These are phyloP conservation scores for Aphelenchoides fujianensis DNA, from an alignment of 1,140 invertebrate genomes.

Conservation along the genomic window DNA sequence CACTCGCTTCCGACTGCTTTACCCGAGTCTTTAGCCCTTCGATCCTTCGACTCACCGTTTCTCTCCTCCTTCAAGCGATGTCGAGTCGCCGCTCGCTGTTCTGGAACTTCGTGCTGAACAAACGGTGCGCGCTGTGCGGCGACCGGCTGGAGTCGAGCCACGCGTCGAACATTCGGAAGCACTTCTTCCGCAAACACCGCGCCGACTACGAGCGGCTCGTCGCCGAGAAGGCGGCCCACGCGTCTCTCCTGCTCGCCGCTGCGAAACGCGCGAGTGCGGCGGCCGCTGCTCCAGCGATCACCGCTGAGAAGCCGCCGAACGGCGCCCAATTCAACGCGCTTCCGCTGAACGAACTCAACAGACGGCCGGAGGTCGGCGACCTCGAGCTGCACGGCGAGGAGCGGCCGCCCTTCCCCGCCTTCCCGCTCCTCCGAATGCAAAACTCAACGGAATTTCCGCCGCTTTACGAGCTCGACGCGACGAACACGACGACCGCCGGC, in stretches of 20 bases:
- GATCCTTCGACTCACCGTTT: not conserved
- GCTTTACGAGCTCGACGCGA: not conserved
- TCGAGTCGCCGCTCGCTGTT: not conserved
- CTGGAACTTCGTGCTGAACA: not conserved
- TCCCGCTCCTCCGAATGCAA: not conserved
- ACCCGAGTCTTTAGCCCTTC: too few relatives aligned
- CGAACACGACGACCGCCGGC: too few relatives aligned
- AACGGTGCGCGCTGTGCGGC: not conserved
- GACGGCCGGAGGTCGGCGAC: not conserved
- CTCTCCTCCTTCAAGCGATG: not conserved
- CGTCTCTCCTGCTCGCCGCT: too few relatives aligned
- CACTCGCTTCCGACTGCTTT: too few relatives aligned
- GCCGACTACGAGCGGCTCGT: not conserved
- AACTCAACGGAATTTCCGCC: not conserved
- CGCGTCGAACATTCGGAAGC: slow-evolving; percentile 7
- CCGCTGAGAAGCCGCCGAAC: too few relatives aligned
- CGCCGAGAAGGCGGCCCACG: not conserved
- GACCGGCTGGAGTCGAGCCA: not conserved
- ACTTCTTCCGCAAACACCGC: not conserved
- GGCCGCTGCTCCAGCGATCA: too few relatives aligned
- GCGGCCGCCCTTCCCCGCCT: too few relatives aligned
- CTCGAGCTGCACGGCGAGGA: not conserved
- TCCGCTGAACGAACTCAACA: not conserved
- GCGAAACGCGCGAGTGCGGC: too few relatives aligned
- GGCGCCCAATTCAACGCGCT: too few relatives aligned